Evolutionary conservation across 2,888 invertebrate genomes (phyloP), one percentile per base, ranked within the genome.

Genomic region (Amblyjoppa proteus): DNA sequence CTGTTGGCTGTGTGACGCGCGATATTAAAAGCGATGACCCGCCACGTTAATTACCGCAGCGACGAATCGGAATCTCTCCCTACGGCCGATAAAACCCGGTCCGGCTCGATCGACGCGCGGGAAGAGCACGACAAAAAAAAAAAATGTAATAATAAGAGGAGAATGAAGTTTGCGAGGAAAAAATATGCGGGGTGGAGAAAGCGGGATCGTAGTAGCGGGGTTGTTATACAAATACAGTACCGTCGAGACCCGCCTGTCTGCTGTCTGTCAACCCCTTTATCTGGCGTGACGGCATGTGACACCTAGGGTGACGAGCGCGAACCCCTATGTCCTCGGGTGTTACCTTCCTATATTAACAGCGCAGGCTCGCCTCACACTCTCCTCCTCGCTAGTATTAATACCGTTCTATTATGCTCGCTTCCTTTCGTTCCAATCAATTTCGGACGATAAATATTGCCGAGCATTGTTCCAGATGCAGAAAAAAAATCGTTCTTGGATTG

Each of bases 201-300:
- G 4, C 13, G 45, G 4, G 45, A 49, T 5, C 45, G 68, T 70
- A 61, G 79, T 41, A 28, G 78, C 58, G 16, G 80, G 81, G 70
- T 73, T 76, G 84, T 84, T 81, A 61, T 61, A 81, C 84, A 81
- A 84, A 84, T 77, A 84, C 25, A 77, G 73, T 58, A 81, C 51
- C 25, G 66, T 31, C 68, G 81, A 34, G 68, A 74, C 68, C 81
- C 77, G 84, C 38, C 80, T 81, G 84, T 77, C 81, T 56, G 73
- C 73, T 84, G 81, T 81, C 84, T 69, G 68, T 84, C 84, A 84
- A 77, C 64, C 81, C 84, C 81, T 81, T 84, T 84, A 84, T 84
- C 77, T 69, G 77, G 68, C 81, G 81, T 84, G 84, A 84, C 77
- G 81, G 84, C 84, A 81, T 81, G 81, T 80, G 75, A 84, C 84